These are phyloP conservation scores for Dichetophora obliterata DNA, from an alignment of 2,888 invertebrate species.

Conservation along the genomic window DNA sequence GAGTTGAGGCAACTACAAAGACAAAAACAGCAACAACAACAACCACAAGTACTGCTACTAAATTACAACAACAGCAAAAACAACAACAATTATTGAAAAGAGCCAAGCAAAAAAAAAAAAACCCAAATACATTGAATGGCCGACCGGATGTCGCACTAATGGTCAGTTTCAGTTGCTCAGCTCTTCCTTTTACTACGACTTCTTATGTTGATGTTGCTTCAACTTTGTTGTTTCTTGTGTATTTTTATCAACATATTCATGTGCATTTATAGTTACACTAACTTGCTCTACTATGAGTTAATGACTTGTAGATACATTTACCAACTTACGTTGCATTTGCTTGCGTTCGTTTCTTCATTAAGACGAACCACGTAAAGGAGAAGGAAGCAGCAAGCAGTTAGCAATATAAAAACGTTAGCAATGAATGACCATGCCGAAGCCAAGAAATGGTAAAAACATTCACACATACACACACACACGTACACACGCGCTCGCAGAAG, in stretches of 20 bases:
- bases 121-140: conserved; percentile 32
- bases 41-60: conserved; percentile 13
- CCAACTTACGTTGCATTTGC: conserved; percentile 30
- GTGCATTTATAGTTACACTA: conserved; percentile 20
- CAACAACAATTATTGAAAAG: conserved; percentile 23
- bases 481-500: neutral
- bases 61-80: conserved; percentile 24
- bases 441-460: neutral
- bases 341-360: conserved; percentile 16
- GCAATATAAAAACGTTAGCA: conserved; percentile 1
- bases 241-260: neutral
- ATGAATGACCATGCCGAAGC: neutral
- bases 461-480: neutral
- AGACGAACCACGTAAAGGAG: neutral
- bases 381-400: neutral
- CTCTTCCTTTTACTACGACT: conserved; percentile 28
- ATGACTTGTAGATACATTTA: conserved; percentile 61
- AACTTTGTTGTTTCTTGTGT: neutral
- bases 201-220: conserved; percentile 3
- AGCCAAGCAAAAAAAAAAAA: conserved; percentile 35
- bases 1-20: conserved; percentile 18
- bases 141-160: conserved; percentile 68
- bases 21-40: conserved; percentile 17
- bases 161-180: conserved; percentile 56
- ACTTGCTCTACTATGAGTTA: conserved; percentile 56